A percentile compares a stretch with the other conserved stretches of the same genome.
Evolutionary conservation across 2,113 vertebrate species (phyloP).

Genomic region (Callaeas wilsoni): DNA sequence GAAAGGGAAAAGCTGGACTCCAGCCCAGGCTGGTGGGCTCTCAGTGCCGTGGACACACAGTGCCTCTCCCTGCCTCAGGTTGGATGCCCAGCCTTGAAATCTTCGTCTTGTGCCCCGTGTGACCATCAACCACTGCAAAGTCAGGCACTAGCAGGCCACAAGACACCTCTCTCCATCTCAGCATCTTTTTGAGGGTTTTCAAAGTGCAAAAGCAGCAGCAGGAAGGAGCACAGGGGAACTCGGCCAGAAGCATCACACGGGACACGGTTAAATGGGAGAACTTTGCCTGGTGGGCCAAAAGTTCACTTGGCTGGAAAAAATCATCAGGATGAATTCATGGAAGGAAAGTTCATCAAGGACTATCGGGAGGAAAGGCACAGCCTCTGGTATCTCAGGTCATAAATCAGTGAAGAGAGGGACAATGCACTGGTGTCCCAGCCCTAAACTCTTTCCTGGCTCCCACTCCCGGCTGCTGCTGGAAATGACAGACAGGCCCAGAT

Average conservation of each 20-base stretch:
- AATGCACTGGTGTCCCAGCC: neutral
- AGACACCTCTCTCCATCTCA: neutral
- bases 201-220: neutral
- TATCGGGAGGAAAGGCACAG: neutral
- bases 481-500: fast-evolving
- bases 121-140: no score
- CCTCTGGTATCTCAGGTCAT: neutral
- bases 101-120: fast-evolving
- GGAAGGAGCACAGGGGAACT: neutral
- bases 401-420: neutral
- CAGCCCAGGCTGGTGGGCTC: neutral
- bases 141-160: neutral
- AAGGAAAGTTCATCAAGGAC: neutral
- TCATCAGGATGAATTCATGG: neutral
- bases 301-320: constrained; percentile 9
- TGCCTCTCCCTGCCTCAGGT: neutral
- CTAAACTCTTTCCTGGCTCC: neutral
- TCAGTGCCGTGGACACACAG: fast-evolving
- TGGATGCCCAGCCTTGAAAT: neutral
- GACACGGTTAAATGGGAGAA: neutral
- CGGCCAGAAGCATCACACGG: neutral
- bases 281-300: neutral
- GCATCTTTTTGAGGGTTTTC: neutral
- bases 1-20: neutral
- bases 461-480: neutral